Base-by-base conservation (phyloP, 2,797 vertebrate genomes). In the Nyctibius grandis region DNA sequence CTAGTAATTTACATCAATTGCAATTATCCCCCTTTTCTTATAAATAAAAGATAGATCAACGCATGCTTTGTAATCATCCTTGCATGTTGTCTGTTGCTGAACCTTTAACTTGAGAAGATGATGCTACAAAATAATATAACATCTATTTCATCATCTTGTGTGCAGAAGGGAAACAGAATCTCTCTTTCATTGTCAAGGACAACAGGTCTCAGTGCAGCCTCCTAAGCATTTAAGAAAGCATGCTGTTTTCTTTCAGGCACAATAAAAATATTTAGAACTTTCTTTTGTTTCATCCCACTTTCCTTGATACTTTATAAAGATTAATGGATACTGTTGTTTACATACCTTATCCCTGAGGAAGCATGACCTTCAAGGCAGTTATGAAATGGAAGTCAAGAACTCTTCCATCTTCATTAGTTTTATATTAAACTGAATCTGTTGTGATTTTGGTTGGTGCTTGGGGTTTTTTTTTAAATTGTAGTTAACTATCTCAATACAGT, bases 381-480 rank as follows among this genome's bases (percentile, higher is more conserved):
- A 60, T 56, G 65, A 89, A 95, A 91, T 29, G 14, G 19, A 95
- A 88, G 42, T 77, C 47, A 89, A 88, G 19, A 94, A 70, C n/a
- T 85, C 53, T 57, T 94, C 85, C 50, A 86, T 88, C 53, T 90
- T 92, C 57, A 79, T 94, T 87, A 96, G 34, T 31, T 93, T 93
- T 88, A 53, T 53, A 69, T 79, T 91, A 78, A 75, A 54, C 6
- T 9, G 82, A 53, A 60, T 73, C 34, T 68, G 20, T 42, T 73
- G 9, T 45, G 77, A n/a, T 6, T 84, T 68, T 60, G 29, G 2
- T n/a, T 83, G 23, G 8, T 40, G n/a, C 25, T 33, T 20, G 40
- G 67, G 11, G 21, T 16, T 0, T 26, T 60, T 36, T 36, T 60
- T 87, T 72, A 69, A 89, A 59, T 44, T 81, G 54, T 50, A 63